These are phyloP conservation scores for Rhea pennata DNA, from an alignment of 2,113 vertebrate genomes.

Conservation along the genomic window DNA sequence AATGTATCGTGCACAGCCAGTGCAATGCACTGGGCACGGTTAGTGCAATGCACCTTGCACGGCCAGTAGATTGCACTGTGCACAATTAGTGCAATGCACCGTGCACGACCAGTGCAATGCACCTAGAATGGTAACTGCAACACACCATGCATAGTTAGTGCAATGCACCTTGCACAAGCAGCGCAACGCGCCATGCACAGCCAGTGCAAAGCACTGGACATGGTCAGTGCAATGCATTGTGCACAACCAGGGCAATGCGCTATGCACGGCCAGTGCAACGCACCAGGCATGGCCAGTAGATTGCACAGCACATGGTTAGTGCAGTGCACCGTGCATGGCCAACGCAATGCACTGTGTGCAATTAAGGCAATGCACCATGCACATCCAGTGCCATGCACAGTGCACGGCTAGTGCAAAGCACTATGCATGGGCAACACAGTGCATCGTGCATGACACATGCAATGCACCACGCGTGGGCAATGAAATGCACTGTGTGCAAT, in stretches of 20 bases:
- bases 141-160: not conserved
- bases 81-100: not conserved
- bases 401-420: not conserved
- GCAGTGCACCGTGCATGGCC: not conserved
- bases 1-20: not conserved
- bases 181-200: not conserved
- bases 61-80: not conserved
- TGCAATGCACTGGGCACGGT: not conserved
- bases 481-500: not conserved
- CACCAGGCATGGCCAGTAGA: not conserved
- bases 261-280: not conserved
- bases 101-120: not conserved
- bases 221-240: not conserved
- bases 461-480: not conserved
- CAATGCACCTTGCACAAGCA: not conserved
- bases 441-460: not conserved
- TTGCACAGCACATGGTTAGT: not conserved
- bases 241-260: not conserved
- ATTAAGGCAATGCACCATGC: not conserved
- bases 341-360: not conserved
- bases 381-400: not conserved
- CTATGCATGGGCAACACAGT: not conserved
- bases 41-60: not conserved
- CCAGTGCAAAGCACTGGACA: not conserved
- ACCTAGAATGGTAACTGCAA: no score